Evolutionary conservation across 37 sponge, comb jelly and placozoan genomes (phyloP), one percentile per base, ranked within the genome.

Genomic region (Bolinopsis microptera): DNA sequence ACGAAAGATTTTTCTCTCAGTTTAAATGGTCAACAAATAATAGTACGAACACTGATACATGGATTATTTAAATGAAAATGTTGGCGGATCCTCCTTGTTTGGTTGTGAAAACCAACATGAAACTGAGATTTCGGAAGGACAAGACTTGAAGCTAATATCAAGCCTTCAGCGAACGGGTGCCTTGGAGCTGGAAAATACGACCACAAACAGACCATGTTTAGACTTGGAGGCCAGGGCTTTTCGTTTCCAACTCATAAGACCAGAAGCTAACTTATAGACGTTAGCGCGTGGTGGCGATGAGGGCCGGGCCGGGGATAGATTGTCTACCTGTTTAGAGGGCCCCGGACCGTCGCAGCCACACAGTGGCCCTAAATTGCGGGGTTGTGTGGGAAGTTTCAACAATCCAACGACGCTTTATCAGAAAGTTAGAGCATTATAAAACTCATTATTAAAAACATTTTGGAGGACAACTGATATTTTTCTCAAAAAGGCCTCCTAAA

Each of bases 261-360:
- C 39, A 21, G 90, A 48, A 13, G 39, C 35, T 27, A 86, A 86
- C 61, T 86, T 86, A 41, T 28, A 26, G n/a, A 86, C 23, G 35
- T 21, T 27, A 24, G 48, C 23, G n/a, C 61, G 27, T 9, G 90
- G 90, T 30, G 90, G 90, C 18, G 90, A 86, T 8, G 32, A 28
- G 9, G 90, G 48, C 18, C 90, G 90, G 8, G 90, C 36, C 13
- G 90, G 90, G 27, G 90, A 86, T 3, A 86, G 61, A 16, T 48
- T 34, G 30, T 86, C 90, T 1, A 86, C 90, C 35, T 86, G 90
- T 26, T 86, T 86, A 26, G 61, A 41, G 61, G 90, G 90, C 1
- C 90, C 90, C 9, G 90, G 90, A 28, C 90, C 90, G 39, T 86
- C 90, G 39, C 90, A 86, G 1, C 30, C 90, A 86, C 90, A 86